A percentile compares a stretch with the other conserved stretches of the same genome.
Conservation (phyloP, 1,140 invertebrate species). For the Calosoma granatense region DNA sequence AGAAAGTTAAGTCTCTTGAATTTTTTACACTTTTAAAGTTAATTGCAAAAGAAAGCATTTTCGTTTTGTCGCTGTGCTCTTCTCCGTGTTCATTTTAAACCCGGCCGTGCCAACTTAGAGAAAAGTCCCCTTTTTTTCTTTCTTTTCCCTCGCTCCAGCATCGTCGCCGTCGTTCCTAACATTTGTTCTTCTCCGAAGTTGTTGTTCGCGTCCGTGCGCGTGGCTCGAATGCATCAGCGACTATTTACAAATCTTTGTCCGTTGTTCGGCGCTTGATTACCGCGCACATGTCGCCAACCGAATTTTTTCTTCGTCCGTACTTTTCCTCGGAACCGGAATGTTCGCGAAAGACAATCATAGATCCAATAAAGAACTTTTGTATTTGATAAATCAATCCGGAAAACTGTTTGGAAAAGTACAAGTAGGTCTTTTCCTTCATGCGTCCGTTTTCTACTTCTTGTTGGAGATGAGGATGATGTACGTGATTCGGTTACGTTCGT, state of each 20-base stretch:
- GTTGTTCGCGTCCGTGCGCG: not conserved
- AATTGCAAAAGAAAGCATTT: constrained; percentile 2
- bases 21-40: not conserved
- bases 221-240: not conserved
- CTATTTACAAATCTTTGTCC: constrained; percentile 5
- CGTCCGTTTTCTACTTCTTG: not conserved
- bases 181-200: not conserved
- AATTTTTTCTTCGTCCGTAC: not conserved
- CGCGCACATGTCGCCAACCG: not conserved
- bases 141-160: too few species aligned
- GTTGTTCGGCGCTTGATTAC: not conserved
- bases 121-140: not conserved
- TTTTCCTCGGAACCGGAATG: not conserved
- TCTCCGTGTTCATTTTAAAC: constrained; percentile 1
- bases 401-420: not conserved
- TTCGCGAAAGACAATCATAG: constrained; percentile 1
- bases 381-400: constrained; percentile 5
- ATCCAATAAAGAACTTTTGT: constrained; percentile 9
- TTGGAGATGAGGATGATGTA: not conserved
- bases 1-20: not conserved
- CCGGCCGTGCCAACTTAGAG: not conserved
- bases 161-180: too few species aligned
- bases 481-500: not conserved
- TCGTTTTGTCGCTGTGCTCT: not conserved
- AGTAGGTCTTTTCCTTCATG: not conserved